phyloP scores from a whole-genome alignment of 2,888 invertebrate species.

The Apamea sordens region DNA sequence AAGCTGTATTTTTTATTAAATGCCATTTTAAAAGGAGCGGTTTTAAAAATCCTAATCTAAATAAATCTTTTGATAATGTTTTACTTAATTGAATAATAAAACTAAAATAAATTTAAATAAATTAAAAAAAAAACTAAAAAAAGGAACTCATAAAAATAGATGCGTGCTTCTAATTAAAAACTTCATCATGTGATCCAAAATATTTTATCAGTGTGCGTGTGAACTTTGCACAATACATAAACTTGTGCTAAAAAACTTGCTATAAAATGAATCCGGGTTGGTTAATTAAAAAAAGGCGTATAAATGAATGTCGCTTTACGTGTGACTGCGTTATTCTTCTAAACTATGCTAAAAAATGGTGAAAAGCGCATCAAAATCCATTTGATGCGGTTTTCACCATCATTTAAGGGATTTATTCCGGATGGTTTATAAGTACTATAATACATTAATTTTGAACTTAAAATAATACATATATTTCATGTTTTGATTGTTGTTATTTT shows the following conservation, averaged over 20 bases:
- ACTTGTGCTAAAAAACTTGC: constrained; percentile 9
- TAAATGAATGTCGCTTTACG: not conserved
- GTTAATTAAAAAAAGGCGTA: not conserved
- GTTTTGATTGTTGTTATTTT: too few species aligned
- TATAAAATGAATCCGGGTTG: constrained; percentile 6
- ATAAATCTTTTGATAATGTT: not conserved
- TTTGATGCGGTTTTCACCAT: not conserved
- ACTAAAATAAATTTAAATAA: too few species aligned
- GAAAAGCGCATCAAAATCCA: too few species aligned
- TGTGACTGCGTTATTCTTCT: not conserved
- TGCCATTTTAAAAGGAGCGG: not conserved
- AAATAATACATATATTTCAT: not conserved
- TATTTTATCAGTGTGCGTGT: constrained; percentile 4
- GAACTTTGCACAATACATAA: constrained; percentile 13
- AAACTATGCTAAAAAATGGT: not conserved
- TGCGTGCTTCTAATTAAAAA: not conserved
- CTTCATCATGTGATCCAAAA: not conserved
- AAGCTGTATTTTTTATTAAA: not conserved
- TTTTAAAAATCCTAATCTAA: not conserved
- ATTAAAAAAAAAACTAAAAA: too few species aligned
- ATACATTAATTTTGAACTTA: not conserved
- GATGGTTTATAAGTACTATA: too few species aligned
- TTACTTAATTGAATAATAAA: not conserved
- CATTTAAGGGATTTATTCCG: not conserved
- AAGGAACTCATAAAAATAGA: not conserved